These are phyloP conservation scores for Scaeva pyrastri DNA, from an alignment of 2,888 invertebrate species.

Conservation along the genomic window DNA sequence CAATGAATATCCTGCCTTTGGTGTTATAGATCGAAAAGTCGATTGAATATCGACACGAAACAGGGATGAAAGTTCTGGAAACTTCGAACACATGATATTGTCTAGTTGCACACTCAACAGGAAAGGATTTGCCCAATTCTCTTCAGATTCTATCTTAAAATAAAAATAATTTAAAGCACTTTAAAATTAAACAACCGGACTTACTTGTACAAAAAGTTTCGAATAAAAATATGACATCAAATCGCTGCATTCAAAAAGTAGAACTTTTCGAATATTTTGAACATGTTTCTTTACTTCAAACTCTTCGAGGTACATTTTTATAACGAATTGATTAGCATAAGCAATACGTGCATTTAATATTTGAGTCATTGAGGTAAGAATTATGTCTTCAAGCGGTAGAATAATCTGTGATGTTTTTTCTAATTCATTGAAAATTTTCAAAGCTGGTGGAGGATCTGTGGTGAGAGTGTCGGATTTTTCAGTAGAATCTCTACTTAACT, in stretches of 20 bases:
- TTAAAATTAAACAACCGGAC: neutral
- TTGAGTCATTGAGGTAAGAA: constrained; percentile 82
- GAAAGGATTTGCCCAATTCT: constrained; percentile 84
- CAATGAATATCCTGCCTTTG: constrained; percentile 77
- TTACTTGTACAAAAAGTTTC: constrained; percentile 84
- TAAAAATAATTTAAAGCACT: neutral
- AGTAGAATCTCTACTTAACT: constrained; percentile 44
- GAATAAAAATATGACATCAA: constrained; percentile 85
- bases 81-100: constrained; percentile 84
- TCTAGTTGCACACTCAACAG: constrained; percentile 84
- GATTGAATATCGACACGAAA: constrained; percentile 80
- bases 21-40: constrained; percentile 76
- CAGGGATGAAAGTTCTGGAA: constrained; percentile 80
- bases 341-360: constrained; percentile 83
- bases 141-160: constrained; percentile 84
- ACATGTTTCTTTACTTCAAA: constrained; percentile 84
- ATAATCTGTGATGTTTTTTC: constrained; percentile 50
- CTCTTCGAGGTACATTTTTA: constrained; percentile 84
- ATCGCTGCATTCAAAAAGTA: constrained; percentile 85
- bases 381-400: constrained; percentile 83
- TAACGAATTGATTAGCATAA: constrained; percentile 84
- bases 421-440: constrained; percentile 76
- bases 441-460: constrained; percentile 44
- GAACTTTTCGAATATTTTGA: constrained; percentile 84
- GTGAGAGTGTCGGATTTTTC: constrained; percentile 57